phyloP scores from a whole-genome alignment of 2,888 invertebrate species.

The Clunio marinus region DNA sequence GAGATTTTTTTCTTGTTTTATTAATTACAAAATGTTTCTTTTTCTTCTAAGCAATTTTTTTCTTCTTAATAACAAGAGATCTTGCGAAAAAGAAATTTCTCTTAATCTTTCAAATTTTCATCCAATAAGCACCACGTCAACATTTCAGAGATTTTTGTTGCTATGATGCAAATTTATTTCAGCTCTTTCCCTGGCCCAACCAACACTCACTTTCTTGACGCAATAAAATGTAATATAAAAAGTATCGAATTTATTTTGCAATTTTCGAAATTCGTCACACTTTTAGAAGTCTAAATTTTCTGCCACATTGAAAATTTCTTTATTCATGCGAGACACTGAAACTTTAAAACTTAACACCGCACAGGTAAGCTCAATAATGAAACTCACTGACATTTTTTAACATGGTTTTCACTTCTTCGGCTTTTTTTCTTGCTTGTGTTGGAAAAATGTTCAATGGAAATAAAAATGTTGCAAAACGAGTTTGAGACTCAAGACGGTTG shows the following conservation, averaged over 20 bases:
- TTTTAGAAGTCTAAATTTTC: constrained; percentile 13
- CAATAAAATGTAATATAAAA: too few species aligned
- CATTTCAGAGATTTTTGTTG: constrained; percentile 14
- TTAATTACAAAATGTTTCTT: too few species aligned
- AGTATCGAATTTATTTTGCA: constrained; percentile 2
- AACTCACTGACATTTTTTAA: background rate
- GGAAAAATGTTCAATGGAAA: background rate
- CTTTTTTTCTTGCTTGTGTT: constrained; percentile 21
- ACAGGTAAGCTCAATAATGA: constrained; percentile 37
- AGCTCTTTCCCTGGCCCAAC: too few species aligned
- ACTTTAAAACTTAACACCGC: constrained; percentile 25
- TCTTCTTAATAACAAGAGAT: too few species aligned
- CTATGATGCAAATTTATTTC: too few species aligned
- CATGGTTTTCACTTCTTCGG: background rate
- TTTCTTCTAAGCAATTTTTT: too few species aligned
- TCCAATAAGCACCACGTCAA: constrained; percentile 15
- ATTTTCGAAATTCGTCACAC: constrained; percentile 29
- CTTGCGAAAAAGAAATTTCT: background rate
- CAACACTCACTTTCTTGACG: too few species aligned
- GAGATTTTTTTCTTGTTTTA: too few species aligned
- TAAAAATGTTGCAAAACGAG: constrained; percentile 36
- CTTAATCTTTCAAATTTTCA: background rate
- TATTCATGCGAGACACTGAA: background rate
- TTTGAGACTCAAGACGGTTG: too few species aligned
- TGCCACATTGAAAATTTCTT: constrained; percentile 31